Conservation (phyloP, 2,797 vertebrate genomes). For the Danio jaintianensis region DNA sequence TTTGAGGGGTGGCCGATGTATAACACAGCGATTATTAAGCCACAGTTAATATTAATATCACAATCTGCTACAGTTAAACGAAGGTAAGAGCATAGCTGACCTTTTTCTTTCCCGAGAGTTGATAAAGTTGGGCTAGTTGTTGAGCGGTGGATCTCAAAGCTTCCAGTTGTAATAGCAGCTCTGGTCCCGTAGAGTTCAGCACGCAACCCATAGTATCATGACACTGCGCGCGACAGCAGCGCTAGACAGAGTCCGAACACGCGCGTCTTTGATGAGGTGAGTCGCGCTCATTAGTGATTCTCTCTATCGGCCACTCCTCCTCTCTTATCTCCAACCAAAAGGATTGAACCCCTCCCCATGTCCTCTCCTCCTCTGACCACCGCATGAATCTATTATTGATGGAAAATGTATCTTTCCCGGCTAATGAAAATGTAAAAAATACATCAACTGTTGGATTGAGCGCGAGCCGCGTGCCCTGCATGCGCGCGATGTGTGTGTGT, state of each 20-base stretch:
- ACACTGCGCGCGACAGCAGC: conserved; percentile 61
- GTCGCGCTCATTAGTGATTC: conserved; percentile 82
- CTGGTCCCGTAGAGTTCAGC: conserved; percentile 83
- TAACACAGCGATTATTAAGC: conserved; percentile 11
- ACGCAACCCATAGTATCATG: conserved; percentile 82
- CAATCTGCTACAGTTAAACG: conserved; percentile 12
- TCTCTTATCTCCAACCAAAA: conserved; percentile 85
- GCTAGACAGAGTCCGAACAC: conserved; percentile 72
- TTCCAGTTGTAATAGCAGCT: conserved; percentile 83
- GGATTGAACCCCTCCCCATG: conserved; percentile 80
- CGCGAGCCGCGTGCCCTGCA: background rate
- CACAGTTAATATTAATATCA: conserved; percentile 42
- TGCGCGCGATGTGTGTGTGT: background rate
- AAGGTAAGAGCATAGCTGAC: conserved; percentile 70
- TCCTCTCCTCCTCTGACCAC: conserved; percentile 69
- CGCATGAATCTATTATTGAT: conserved; percentile 78
- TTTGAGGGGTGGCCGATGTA: background rate
- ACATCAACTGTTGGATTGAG: conserved; percentile 15
- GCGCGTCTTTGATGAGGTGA: conserved; percentile 78
- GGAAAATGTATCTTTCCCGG: conserved; percentile 70
- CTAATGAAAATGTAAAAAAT: conserved; percentile 51
- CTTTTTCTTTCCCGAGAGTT: conserved; percentile 81
- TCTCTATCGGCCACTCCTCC: conserved; percentile 84
- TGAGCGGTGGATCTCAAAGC: conserved; percentile 78
- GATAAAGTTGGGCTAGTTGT: conserved; percentile 81